A percentile compares a stretch with the other conserved stretches of the same genome.
These are phyloP conservation scores for Tigriopus californicus DNA, from an alignment of 2,888 invertebrate genomes.

Conservation along the genomic window DNA sequence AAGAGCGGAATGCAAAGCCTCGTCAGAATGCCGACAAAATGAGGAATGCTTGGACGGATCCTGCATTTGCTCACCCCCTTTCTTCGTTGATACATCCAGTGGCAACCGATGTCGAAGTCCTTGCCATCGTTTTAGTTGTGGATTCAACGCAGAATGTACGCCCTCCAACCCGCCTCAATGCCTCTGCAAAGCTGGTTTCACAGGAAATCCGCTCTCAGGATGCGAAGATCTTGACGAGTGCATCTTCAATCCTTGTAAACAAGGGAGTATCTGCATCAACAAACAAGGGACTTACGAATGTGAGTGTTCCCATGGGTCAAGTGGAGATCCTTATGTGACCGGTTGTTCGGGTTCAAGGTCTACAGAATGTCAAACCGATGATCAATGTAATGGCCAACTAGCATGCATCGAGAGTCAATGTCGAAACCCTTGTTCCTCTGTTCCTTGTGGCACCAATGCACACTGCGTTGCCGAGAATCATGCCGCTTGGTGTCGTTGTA, in stretches of 20 bases:
- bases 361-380: constrained; percentile 56
- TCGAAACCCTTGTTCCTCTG: constrained; percentile 61
- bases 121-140: constrained; percentile 72
- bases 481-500: constrained; percentile 55
- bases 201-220: constrained; percentile 64
- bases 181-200: constrained; percentile 66
- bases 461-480: constrained; percentile 25
- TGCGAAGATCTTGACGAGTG: constrained; percentile 76
- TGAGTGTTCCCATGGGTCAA: constrained; percentile 31
- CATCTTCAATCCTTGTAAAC: constrained; percentile 54
- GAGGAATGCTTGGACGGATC: constrained; percentile 70
- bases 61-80: constrained; percentile 76
- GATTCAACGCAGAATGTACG: constrained; percentile 72
- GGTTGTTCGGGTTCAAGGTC: constrained; percentile 19
- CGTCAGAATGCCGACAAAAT: constrained; percentile 62
- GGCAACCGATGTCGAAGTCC: constrained; percentile 77
- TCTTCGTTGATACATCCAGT: constrained; percentile 60
- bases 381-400: constrained; percentile 61
- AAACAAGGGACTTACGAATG: constrained; percentile 66
- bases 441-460: constrained; percentile 43
- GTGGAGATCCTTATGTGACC: constrained; percentile 25
- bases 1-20: constrained; percentile 58
- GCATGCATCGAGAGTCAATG: constrained; percentile 59
- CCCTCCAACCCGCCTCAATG: constrained; percentile 71
- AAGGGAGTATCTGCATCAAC: constrained; percentile 72